Conservation (phyloP, 2,888 invertebrate species). For the Drosophila atripex region DNA sequence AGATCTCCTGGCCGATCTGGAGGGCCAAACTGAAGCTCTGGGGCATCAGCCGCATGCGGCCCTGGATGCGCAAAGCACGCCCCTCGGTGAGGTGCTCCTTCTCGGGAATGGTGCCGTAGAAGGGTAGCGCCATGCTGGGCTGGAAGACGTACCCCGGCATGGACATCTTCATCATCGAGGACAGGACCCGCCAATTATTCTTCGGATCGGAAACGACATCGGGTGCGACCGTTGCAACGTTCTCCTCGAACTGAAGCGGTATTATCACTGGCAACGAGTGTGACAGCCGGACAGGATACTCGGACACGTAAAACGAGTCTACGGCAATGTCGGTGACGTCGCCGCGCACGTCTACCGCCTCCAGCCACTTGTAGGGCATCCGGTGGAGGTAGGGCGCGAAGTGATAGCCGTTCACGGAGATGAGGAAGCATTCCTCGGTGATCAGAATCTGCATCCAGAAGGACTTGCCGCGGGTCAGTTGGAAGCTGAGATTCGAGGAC, state of each 20-base stretch:
- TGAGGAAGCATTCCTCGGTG: conserved; percentile 86
- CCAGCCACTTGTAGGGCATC: conserved; percentile 86
- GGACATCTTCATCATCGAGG: conserved; percentile 12
- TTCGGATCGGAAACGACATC: conserved; percentile 6
- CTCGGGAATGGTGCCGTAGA: conserved; percentile 66
- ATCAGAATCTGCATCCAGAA: conserved; percentile 86
- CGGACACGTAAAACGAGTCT: conserved; percentile 77
- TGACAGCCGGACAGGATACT: conserved; percentile 72
- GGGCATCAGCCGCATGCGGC: conserved; percentile 88
- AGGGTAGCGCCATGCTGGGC: conserved; percentile 80
- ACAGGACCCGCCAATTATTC: conserved; percentile 17
- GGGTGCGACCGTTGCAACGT: background rate
- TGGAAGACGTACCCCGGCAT: background rate
- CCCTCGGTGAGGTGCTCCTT: conserved; percentile 82
- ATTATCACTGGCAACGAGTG: conserved; percentile 35
- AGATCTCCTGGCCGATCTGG: conserved; percentile 86
- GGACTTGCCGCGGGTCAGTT: conserved; percentile 67
- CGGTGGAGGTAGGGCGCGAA: conserved; percentile 88
- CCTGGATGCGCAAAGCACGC: conserved; percentile 85
- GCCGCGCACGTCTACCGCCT: conserved; percentile 86
- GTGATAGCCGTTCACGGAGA: conserved; percentile 89
- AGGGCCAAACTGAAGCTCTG: conserved; percentile 90
- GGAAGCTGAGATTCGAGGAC: conserved; percentile 83
- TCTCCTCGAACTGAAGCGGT: background rate
- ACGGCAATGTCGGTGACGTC: conserved; percentile 86